Conservation (phyloP, 2,113 vertebrate species). For the Pseudonaja textilis region DNA sequence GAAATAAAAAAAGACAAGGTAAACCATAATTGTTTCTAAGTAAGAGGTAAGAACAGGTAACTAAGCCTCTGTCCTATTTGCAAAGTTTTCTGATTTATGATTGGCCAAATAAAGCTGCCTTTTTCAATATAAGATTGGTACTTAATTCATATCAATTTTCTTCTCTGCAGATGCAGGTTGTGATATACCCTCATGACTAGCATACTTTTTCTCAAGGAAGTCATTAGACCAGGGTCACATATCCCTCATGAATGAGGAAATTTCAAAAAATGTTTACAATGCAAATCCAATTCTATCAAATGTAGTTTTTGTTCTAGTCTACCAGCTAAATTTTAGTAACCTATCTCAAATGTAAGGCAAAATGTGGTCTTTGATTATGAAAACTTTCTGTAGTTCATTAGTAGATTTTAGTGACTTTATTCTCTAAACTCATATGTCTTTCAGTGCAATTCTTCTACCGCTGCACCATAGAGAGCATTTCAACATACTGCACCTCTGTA, state of each 20-base stretch:
- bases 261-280: neutral
- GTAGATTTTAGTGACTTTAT: neutral
- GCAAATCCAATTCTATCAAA: neutral
- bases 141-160: neutral
- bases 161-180: neutral
- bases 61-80: neutral
- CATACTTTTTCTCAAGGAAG: neutral
- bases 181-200: neutral
- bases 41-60: neutral
- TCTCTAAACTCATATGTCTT: neutral
- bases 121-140: neutral
- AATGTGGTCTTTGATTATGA: neutral
- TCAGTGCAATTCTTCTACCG: neutral
- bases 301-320: neutral
- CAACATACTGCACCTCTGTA: no score
- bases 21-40: neutral
- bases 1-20: neutral
- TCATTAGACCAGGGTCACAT: neutral
- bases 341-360: neutral
- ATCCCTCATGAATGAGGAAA: neutral
- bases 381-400: neutral
- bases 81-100: neutral
- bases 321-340: neutral
- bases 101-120: neutral
- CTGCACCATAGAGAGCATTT: no score